phyloP scores from a whole-genome alignment of 2,888 invertebrate species.

The Xestoiulus laeticollis region DNA sequence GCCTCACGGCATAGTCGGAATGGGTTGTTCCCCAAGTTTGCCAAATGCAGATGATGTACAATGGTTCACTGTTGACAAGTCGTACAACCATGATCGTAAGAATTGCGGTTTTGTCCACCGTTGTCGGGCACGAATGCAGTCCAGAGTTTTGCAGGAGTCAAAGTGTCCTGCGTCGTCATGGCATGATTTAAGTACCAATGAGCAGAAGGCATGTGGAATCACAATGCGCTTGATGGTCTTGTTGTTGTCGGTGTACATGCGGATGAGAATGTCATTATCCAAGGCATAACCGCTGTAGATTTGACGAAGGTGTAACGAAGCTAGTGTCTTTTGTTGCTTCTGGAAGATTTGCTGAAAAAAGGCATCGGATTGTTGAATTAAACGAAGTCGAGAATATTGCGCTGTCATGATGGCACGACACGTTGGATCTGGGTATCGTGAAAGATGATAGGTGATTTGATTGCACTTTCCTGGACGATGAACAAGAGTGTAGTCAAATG shows the following conservation, averaged over 20 bases:
- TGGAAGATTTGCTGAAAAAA: not conserved
- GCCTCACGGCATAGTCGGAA: too few species aligned
- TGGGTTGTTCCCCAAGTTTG: too few species aligned
- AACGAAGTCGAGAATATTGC: not conserved
- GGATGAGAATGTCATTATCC: not conserved
- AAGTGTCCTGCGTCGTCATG: too few species aligned
- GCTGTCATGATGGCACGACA: not conserved
- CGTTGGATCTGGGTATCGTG: not conserved
- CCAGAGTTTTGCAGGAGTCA: too few species aligned
- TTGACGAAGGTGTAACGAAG: not conserved
- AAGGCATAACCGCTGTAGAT: not conserved
- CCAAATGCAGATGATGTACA: too few species aligned
- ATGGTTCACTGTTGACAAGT: too few species aligned
- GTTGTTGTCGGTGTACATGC: not conserved
- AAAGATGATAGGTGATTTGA: conserved; percentile 19
- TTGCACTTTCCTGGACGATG: conserved; percentile 45
- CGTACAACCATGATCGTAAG: too few species aligned
- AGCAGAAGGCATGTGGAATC: not conserved
- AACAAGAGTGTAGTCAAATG: conserved; percentile 12
- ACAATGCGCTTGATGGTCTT: not conserved
- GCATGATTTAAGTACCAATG: too few species aligned
- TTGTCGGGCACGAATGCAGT: too few species aligned
- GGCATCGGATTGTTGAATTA: not conserved
- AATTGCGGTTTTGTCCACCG: too few species aligned
- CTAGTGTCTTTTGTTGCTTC: too few species aligned